phyloP scores from a whole-genome alignment of 2,888 invertebrate genomes.

The Strigamia crassipes region DNA sequence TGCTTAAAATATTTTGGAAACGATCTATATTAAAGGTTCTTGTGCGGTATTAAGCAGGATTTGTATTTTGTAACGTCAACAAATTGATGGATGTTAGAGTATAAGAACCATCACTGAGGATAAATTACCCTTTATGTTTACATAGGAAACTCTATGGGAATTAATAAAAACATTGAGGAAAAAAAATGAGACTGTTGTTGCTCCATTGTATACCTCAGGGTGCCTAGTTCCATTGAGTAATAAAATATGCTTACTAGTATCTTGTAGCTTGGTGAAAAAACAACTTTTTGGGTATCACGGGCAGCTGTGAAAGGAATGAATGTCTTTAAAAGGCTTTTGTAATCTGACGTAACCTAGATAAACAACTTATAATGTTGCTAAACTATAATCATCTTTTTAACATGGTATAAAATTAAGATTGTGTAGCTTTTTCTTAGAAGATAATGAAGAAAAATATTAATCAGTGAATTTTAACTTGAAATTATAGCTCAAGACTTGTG shows the following conservation, averaged over 20 bases:
- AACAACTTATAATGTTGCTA: neutral
- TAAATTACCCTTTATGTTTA: conserved; percentile 4
- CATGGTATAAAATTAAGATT: too few species aligned
- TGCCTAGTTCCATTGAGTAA: neutral
- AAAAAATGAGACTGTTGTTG: conserved; percentile 2
- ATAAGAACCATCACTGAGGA: neutral
- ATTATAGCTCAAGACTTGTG: conserved; percentile 51
- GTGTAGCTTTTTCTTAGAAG: too few species aligned
- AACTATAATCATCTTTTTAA: neutral
- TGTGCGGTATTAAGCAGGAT: too few species aligned
- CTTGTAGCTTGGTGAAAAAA: neutral
- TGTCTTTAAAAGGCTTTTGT: neutral
- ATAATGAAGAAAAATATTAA: too few species aligned
- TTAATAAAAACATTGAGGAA: neutral
- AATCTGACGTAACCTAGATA: too few species aligned
- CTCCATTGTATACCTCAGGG: neutral
- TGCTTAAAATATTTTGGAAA: too few species aligned
- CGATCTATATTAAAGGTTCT: too few species aligned
- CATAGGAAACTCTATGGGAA: neutral
- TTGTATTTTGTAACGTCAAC: neutral
- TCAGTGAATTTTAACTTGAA: too few species aligned
- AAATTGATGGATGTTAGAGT: neutral
- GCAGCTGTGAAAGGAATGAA: neutral
- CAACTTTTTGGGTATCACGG: neutral
- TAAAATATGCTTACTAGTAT: neutral